Evolutionary conservation across 2,888 invertebrate genomes (phyloP).

Genomic region (Coelinius sp.): DNA sequence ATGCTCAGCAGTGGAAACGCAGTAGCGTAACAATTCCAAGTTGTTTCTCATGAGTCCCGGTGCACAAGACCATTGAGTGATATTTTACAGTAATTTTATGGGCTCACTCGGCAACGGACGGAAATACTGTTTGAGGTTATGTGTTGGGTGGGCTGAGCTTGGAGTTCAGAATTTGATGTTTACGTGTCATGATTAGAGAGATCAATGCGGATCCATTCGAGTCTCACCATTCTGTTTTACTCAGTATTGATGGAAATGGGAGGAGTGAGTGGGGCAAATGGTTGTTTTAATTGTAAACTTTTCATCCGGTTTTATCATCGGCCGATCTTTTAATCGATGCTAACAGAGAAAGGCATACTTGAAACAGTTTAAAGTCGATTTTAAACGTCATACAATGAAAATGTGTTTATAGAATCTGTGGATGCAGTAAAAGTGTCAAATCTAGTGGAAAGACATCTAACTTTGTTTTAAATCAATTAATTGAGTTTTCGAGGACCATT

Average conservation of each 20-base stretch:
- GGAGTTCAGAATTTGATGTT: background rate
- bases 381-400: background rate
- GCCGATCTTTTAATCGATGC: background rate
- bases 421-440: background rate
- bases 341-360: background rate
- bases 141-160: background rate
- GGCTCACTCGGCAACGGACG: background rate
- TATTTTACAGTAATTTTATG: constrained; percentile 12
- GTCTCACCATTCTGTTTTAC: too few species aligned
- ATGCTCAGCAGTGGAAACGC: background rate
- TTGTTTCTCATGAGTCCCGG: constrained; percentile 14
- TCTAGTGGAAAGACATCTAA: background rate
- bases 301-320: background rate
- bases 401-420: background rate
- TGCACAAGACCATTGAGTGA: background rate
- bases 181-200: too few species aligned
- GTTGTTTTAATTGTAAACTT: background rate
- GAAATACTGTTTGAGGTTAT: background rate
- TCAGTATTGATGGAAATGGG: too few species aligned
- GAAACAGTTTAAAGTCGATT: background rate
- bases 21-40: constrained; percentile 9
- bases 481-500: background rate
- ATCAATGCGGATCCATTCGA: too few species aligned
- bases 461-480: background rate
- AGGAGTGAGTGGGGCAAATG: too few species aligned